Evolutionary conservation across 2,888 invertebrate genomes (phyloP), one percentile per base, ranked within the genome.

Genomic region (Eilema sororculum): DNA sequence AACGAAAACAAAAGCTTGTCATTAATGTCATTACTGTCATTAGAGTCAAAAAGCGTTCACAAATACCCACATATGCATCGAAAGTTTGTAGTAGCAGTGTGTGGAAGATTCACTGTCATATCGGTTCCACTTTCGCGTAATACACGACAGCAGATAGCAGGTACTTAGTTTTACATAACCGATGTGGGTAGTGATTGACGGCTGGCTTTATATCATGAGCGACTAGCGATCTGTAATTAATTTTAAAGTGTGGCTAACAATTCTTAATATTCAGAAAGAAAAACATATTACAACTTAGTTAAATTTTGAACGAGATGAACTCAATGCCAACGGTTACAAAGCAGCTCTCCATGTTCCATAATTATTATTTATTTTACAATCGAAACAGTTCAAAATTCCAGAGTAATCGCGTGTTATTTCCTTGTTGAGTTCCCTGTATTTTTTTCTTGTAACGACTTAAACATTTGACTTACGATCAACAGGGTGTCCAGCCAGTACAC

Each of bases 121-220:
- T 83, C 72, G 66, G 81, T 83, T 84, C 83, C 85, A 85, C 85
- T 85, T 86, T 87, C 84, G 74, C 77, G 76, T 79, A 78, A 74
- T 74, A 75, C 68, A 58, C 57, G 22, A 70, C 74, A 71, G 70
- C 75, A 72, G 79, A 80, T 82, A 82, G 75, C 79, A 68, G 75
- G 71, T 76, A 78, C 78, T 77, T 81, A 80, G 78, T 71, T 81
- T 87, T 89, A 86, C 89, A 85, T 87, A 89, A 89, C 77, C 78
- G 72, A 80, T 86, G 88, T 89, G 84, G 85, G 83, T 77, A 76
- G 79, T 84, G 88, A 87, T 86, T 87, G 86, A 87, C 86, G 79
- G 77, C 65, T 73, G 65, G 5, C 37, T 25, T 4, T 69, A 83
- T 82, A 79, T 62, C 46, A 81, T 33, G 73, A 75, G 80, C 75